Evolutionary conservation across 2,888 invertebrate genomes (phyloP).

Genomic region (Danaus chrysippus): DNA sequence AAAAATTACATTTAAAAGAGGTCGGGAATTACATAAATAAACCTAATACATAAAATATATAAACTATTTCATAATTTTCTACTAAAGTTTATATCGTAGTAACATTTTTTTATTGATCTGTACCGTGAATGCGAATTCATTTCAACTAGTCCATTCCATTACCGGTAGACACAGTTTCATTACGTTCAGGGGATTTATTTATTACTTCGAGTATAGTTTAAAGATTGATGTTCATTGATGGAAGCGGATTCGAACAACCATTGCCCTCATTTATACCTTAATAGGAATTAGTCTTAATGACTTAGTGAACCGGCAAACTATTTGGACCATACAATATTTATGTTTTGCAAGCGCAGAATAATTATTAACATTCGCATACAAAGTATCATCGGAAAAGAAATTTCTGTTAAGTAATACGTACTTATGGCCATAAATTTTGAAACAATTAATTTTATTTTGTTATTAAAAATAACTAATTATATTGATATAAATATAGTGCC

Average conservation of each 20-base stretch:
- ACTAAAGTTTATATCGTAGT: not conserved
- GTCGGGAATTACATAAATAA: too few relatives aligned
- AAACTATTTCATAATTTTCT: too few relatives aligned
- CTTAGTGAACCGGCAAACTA: conserved; percentile 3
- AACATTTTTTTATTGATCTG: not conserved
- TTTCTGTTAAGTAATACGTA: too few relatives aligned
- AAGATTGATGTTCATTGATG: conserved; percentile 14
- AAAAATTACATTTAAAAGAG: too few relatives aligned
- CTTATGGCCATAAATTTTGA: too few relatives aligned
- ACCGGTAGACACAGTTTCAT: conserved; percentile 20
- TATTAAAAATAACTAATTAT: too few relatives aligned
- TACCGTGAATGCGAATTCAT: not conserved
- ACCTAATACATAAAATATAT: too few relatives aligned
- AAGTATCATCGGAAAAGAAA: too few relatives aligned
- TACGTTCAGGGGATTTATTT: conserved; percentile 19
- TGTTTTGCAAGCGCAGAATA: too few relatives aligned
- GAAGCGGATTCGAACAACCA: conserved; percentile 11
- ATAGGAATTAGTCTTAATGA: conserved; percentile 5
- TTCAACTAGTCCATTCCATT: conserved; percentile 15
- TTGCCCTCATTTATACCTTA: conserved; percentile 12
- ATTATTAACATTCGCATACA: too few relatives aligned
- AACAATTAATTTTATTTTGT: too few relatives aligned
- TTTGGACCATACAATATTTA: not conserved
- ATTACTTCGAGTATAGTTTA: conserved; percentile 17
- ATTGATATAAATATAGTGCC: too few relatives aligned